Evolutionary conservation across 2,113 vertebrate genomes (phyloP).

Genomic region (Phaethornis superciliosus): DNA sequence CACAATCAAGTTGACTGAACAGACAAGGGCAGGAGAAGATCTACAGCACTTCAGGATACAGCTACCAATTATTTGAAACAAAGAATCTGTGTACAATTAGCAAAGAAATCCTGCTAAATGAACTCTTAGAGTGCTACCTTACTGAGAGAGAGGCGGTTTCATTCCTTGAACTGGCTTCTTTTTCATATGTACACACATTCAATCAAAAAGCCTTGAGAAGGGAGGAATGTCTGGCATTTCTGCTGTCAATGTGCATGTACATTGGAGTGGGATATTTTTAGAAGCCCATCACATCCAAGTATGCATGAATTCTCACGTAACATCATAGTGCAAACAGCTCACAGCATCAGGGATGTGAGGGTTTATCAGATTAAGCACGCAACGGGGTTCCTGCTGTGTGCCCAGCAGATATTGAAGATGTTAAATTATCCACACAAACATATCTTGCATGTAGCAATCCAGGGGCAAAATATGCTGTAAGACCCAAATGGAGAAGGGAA

Average conservation of each 20-base stretch:
- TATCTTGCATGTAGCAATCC: neutral
- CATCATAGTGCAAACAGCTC: slow-evolving; percentile 10
- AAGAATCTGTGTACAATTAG: neutral
- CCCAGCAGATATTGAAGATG: neutral
- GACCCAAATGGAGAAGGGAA: neutral
- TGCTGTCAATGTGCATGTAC: slow-evolving; percentile 57
- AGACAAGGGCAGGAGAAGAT: neutral
- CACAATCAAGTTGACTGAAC: neutral
- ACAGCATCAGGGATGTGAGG: neutral
- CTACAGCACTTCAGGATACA: neutral
- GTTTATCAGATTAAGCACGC: slow-evolving; percentile 31
- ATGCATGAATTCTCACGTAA: slow-evolving; percentile 71
- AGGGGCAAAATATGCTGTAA: neutral
- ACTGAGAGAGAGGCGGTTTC: neutral
- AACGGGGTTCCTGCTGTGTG: neutral
- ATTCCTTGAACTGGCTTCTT: neutral
- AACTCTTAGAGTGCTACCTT: neutral
- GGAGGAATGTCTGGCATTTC: slow-evolving; percentile 65
- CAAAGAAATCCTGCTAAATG: neutral
- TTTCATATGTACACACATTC: neutral
- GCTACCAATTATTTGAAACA: neutral
- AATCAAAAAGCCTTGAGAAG: neutral
- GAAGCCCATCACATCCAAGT: slow-evolving; percentile 47
- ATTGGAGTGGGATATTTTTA: slow-evolving; percentile 47
- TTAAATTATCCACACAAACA: neutral